Percentiles rank a stretch among this genome's conserved stretches.
Evolutionary conservation across 1,140 invertebrate species (phyloP).

Genomic region (Neodiprion pinetum): DNA sequence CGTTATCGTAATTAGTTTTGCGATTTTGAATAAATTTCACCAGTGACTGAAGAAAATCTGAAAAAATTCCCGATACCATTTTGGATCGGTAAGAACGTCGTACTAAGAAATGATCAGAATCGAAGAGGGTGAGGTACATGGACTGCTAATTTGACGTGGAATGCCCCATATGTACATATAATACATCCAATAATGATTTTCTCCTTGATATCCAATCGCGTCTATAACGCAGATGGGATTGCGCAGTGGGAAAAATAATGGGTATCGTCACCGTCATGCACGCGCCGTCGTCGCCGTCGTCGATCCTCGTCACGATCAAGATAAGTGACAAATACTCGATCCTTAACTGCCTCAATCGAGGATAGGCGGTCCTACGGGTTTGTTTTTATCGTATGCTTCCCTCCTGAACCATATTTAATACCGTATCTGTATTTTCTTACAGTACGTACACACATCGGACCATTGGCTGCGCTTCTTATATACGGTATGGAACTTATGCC

Average conservation of each 20-base stretch:
- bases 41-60: not conserved
- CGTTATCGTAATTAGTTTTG: not conserved
- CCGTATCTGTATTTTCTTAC: no score
- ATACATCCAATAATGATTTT: not conserved
- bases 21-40: not conserved
- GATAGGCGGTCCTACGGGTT: no score
- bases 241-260: not conserved
- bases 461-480: no score
- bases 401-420: no score
- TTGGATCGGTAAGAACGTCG: not conserved
- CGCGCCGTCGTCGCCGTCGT: not conserved
- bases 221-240: not conserved
- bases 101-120: not conserved
- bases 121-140: not conserved
- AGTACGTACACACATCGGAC: no score
- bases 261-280: not conserved
- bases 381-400: no score
- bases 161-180: no score
- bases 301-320: no score
- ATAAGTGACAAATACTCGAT: no score
- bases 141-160: no score
- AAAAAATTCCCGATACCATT: not conserved
- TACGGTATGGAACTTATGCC: no score
- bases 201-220: constrained; percentile 6
- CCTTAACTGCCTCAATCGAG: no score